Evolutionary conservation across 2,113 vertebrate species (phyloP), one percentile per base, ranked within the genome.

Genomic region (Heterotilapia buettikoferi): DNA sequence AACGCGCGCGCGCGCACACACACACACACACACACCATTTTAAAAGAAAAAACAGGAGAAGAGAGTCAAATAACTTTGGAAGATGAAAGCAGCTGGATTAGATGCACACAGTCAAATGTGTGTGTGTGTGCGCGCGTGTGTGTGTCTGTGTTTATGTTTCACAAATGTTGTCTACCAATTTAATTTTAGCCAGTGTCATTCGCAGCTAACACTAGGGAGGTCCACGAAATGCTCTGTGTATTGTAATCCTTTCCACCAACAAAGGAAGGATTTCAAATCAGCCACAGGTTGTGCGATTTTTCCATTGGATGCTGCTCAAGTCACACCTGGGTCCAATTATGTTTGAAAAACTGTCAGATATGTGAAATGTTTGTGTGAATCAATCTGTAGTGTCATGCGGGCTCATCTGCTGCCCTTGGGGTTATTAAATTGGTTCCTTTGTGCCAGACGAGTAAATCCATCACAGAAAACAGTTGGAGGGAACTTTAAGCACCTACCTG

Each of bases 401-500:
- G 57, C 71, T 16, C 7, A 81, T 61, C 83, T 84, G 83, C 85
- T 83, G 92, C 90, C 89, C 84, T 81, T 86, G 90, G 93, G 89
- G 86, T 90, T 93, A 90, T 93, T 92, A 93, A 94, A 95, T 93
- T 92, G 92, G 92, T 92, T 93, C 85, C 92, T 92, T 90, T 95
- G 92, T 84, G 92, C 53, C 85, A 88, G 89, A 88, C 47, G 12
- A 89, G 85, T 89, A 86, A 90, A 95, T 95, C 91, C 86, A 92
- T 94, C 92, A 93, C 54, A 43, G 56, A 45, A 79, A 88, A 63
- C 63, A 86, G 86, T 79, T 79, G 68, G 88, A 80, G 76, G 63
- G 83, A 73, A 33, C 76, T 87, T 50, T 79, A 16, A 71, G 40
- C 81, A 7, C 92, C 79, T 95, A 99, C 99, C 98, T 98, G 98